A percentile compares a stretch with the other conserved stretches of the same genome.
These are phyloP conservation scores for Tachuris rubrigastra DNA, from an alignment of 2,113 vertebrate species.

Conservation along the genomic window DNA sequence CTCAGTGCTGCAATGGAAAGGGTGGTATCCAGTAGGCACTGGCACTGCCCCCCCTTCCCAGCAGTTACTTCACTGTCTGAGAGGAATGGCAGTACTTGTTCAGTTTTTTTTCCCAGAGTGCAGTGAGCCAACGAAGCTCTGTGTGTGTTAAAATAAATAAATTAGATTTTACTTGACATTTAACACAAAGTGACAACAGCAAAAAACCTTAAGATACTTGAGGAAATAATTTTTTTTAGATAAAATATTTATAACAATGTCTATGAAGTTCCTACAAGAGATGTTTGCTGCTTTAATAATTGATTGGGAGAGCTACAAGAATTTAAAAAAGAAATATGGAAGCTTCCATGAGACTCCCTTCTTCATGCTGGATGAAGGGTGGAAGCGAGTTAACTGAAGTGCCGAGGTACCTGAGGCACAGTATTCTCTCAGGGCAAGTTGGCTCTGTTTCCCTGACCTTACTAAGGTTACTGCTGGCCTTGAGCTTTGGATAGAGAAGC, in stretches of 20 bases:
- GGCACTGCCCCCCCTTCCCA: background rate
- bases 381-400: background rate
- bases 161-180: slow-evolving; percentile 51
- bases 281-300: slow-evolving; percentile 64
- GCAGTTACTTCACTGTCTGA: background rate
- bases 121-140: background rate
- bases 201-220: slow-evolving; percentile 44
- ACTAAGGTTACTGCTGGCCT: background rate
- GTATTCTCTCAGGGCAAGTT: background rate
- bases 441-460: background rate
- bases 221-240: slow-evolving; percentile 60
- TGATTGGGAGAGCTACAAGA: background rate
- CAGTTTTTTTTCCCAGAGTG: background rate
- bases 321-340: background rate
- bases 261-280: slow-evolving; percentile 35
- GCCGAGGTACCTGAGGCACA: background rate
- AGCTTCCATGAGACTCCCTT: background rate
- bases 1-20: background rate
- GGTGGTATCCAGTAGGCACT: background rate
- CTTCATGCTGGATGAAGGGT: background rate
- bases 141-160: slow-evolving; percentile 55
- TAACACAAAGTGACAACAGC: slow-evolving; percentile 51
- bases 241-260: slow-evolving; percentile 60
- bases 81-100: background rate
- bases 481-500: background rate